Conservation (phyloP, 2,888 invertebrate genomes). For the Scelioninae gen. 1 region DNA sequence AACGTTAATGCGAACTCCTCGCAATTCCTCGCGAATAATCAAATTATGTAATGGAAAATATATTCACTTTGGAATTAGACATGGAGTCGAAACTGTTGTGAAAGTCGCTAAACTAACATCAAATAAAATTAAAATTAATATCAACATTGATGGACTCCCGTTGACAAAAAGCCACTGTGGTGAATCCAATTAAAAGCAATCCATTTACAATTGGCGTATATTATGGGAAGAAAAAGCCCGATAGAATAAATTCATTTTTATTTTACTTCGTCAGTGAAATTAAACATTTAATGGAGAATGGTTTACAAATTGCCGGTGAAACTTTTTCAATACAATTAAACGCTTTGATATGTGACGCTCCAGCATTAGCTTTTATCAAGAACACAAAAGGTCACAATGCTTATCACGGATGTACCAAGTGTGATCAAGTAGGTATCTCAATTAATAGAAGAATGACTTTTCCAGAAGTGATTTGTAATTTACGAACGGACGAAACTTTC, state of each 20-base stretch:
- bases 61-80: conserved; percentile 6
- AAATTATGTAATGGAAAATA: conserved; percentile 1
- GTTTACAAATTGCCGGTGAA: background rate
- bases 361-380: conserved; percentile 23
- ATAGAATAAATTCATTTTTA: conserved; percentile 11
- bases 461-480: conserved; percentile 2
- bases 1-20: background rate
- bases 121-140: background rate
- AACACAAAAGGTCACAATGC: conserved; percentile 18
- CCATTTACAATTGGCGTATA: conserved; percentile 19
- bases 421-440: background rate
- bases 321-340: conserved; percentile 11
- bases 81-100: conserved; percentile 4
- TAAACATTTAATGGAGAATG: background rate
- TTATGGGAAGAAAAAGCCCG: conserved; percentile 9
- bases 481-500: conserved; percentile 26
- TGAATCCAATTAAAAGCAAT: conserved; percentile 1
- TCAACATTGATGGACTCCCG: conserved; percentile 15
- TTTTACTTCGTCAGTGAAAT: conserved; percentile 22
- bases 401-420: conserved; percentile 12
- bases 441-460: conserved; percentile 24
- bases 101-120: background rate
- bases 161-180: conserved; percentile 6
- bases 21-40: background rate
- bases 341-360: conserved; percentile 37